Base-by-base conservation (phyloP, 2,113 vertebrate species). In the Notarius quadriscutis region DNA sequence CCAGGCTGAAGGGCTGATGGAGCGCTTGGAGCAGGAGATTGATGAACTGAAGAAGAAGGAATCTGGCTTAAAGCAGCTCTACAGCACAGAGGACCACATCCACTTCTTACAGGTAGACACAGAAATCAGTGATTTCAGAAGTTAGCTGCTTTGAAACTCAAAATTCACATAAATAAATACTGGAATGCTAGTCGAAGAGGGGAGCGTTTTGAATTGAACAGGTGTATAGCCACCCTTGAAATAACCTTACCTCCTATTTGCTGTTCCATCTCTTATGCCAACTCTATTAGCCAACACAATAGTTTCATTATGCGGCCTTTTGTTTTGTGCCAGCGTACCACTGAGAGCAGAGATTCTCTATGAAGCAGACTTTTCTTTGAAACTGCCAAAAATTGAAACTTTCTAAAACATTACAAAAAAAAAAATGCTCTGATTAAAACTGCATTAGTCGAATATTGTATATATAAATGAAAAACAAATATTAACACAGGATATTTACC, bases 11-110 rank as follows among this genome's bases (percentile, higher is more conserved):
- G 93, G 94, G 71, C 87, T 96, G 89, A 92, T 96, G 88, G 95
- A 96, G 91, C 91, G 95, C 0, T 93, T 96, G 91, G 95, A 96
- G 81, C 95, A 95, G 34, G 95, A 96, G 94, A 96, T 96, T 0
- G 95, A 95, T 0, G 95, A 96, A 50, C 93, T 96, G 80, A 95
- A 94, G 91, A 96, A 96, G 83, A 96, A 96, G 86, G 95, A 96
- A 91, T 83, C 91, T 0, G 95, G 95, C 41, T 92, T 96, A 34
- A 96, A 96, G 93, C 95, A 96, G 91, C 94, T 96, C n/a, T 94
- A 96, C 90, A 95, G 94, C 92, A 96, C 95, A 0, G 95, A 96
- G 18, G 95, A 96, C 90, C 95, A 96, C 92, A 96, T 96, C 88
- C 95, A 96, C 88, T 96, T 96, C 88, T 62, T 96, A 90, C 95